These are phyloP conservation scores for Scaptomyza reducta DNA, from an alignment of 2,888 invertebrate species.

Conservation along the genomic window DNA sequence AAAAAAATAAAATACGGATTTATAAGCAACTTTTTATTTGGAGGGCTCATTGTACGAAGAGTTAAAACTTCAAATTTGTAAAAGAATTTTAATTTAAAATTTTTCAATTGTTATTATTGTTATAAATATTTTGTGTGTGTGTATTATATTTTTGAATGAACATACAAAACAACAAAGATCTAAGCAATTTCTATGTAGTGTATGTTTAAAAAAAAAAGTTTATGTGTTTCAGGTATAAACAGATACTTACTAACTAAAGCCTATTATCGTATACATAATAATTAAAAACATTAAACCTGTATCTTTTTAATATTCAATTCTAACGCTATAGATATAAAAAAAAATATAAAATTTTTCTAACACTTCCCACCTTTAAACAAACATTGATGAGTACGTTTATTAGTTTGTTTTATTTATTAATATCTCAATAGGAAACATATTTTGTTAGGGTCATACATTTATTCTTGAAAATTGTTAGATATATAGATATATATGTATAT, in stretches of 20 bases:
- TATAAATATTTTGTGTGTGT: neutral
- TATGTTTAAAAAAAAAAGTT: neutral
- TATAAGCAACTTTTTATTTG: neutral
- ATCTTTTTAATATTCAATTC: neutral
- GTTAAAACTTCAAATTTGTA: neutral
- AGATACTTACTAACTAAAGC: neutral
- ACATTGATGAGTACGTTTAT: conserved; percentile 10
- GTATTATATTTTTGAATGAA: neutral
- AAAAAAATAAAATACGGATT: conserved; percentile 56
- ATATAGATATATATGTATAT: neutral
- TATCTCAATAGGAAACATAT: conserved; percentile 63
- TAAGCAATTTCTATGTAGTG: neutral
- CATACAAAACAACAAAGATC: conserved; percentile 3
- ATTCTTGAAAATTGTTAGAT: conserved; percentile 39
- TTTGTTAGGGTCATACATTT: conserved; percentile 45
- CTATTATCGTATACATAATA: neutral
- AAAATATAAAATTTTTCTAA: neutral
- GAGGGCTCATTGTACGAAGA: neutral
- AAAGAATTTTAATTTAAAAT: neutral
- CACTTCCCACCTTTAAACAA: neutral
- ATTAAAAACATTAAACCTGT: neutral
- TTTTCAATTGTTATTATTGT: neutral
- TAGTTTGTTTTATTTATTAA: conserved; percentile 38
- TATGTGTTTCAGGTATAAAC: neutral
- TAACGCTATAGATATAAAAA: neutral